A percentile compares a stretch with the other conserved stretches of the same genome.
Evolutionary conservation across 2,888 invertebrate species (phyloP).

Genomic region (Caenorhabditis sinica): DNA sequence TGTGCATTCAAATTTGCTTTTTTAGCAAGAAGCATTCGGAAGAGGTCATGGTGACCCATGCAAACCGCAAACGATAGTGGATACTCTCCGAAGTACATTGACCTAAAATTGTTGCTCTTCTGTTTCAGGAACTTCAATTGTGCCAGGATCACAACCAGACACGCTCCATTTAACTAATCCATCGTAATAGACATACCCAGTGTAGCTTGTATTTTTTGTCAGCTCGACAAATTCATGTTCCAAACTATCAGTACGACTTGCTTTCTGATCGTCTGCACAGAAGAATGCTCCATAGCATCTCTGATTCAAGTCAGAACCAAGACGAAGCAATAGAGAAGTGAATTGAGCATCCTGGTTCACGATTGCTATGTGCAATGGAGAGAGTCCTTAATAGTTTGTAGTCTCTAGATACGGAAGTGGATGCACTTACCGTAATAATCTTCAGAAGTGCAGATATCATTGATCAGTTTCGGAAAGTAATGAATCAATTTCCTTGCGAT

Average conservation of each 20-base stretch:
- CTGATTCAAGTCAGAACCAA: conserved; percentile 91
- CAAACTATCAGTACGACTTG: conserved; percentile 90
- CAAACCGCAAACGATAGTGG: conserved; percentile 97
- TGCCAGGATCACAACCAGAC: not conserved
- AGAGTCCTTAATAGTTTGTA: conserved; percentile 65
- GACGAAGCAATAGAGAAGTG: conserved; percentile 95
- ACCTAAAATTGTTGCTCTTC: conserved; percentile 86
- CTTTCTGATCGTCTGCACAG: conserved; percentile 91
- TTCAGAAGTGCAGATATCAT: conserved; percentile 80
- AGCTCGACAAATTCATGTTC: conserved; percentile 95
- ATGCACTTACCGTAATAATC: conserved; percentile 79
- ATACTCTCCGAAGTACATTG: conserved; percentile 99
- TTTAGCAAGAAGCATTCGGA: conserved; percentile 91
- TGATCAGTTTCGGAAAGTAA: conserved; percentile 95
- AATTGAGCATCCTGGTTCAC: conserved; percentile 98
- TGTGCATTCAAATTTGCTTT: conserved; percentile 93
- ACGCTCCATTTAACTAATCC: conserved; percentile 13
- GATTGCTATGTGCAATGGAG: conserved; percentile 93
- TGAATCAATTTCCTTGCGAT: conserved; percentile 93
- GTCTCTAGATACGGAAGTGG: conserved; percentile 5
- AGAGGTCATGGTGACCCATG: conserved; percentile 94
- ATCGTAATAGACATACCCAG: conserved; percentile 87
- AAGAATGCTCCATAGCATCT: conserved; percentile 93
- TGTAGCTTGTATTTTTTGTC: conserved; percentile 90
- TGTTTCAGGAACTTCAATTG: not conserved